Base-by-base conservation (phyloP, 2,888 invertebrate genomes). In the Aricia artaxerxes region DNA sequence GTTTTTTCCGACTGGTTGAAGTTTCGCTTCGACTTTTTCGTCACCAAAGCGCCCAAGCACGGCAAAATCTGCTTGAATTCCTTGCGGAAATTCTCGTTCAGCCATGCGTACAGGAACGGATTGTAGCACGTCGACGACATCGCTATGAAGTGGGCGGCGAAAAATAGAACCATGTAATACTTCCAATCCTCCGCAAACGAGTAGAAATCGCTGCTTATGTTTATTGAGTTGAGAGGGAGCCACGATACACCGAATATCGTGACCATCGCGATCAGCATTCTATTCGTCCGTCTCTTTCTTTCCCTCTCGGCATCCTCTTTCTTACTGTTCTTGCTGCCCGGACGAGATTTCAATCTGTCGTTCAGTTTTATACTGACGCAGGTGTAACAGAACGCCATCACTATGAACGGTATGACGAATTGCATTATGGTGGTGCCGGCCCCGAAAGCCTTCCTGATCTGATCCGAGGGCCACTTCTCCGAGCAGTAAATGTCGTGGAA, bases 41-140 rank as follows among this genome's bases (percentile, higher is more conserved):
- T 88, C 6, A 94, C 92, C 79, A 94, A 85, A 1, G 92, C 92
- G 69, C 94, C 94, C 86, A 96, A 95, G 84, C 96, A 96, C 1
- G 96, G 96, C 78, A 97, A 89, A 78, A 97, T 97, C 89, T 96
- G 96, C 87, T 96, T 97, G 90, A 98, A 98, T 89, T 98, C 98
- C 87, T 98, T 98, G 77, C 98, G 95, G 89, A 98, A 98, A 92
- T 98, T 98, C 84, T 98, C 98, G 91, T 99, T 99, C 90, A 99
- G 95, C 98, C 98, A 99, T 31, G 98, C 98, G 92, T 99, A 99
- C 16, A 99, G 95, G 88, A 99, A 98, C 0, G 98, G 98, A 89
- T 99, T 99, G 95, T 99, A 99, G 89, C 98, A 98, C 1, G 97
- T 98, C 80, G 98, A 98, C 85, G 98, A 97, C 98, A 98, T 98